Evolutionary conservation across 2,797 vertebrate genomes (phyloP), one percentile per base, ranked within the genome.

Genomic region (Arrhamphus sclerolepis): DNA sequence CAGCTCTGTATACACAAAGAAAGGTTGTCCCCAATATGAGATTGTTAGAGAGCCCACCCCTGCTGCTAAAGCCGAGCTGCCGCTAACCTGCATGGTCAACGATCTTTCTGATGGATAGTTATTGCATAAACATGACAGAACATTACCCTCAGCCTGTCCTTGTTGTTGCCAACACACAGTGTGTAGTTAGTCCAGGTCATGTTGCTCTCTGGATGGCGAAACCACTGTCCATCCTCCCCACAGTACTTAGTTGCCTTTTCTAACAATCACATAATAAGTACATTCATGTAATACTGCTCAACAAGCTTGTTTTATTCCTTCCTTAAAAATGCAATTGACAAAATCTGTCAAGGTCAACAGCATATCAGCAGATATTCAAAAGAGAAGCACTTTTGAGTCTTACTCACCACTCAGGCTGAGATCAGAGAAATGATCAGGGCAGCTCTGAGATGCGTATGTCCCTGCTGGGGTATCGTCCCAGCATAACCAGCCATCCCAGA

Each of bases 401-500:
- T 1, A 22, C 38, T 64, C 91, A 98, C 97, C 96, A 46, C 92
- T 86, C 56, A 92, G 80, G 70, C 96, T 94, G 7, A 96, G 94
- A 77, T 97, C 95, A 5, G 86, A 85, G 70, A 96, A 95, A 80
- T 96, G 95, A 78, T 94, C 92, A 0, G 96, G 97, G 53, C 97
- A 98, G 63, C 91, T 90, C 81, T 97, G 96, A 20, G 87, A 85
- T 6, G 89, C 78, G 0, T 82, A 47, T 0, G 72, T 91, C 59
- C 95, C 95, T 17, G 93, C 95, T 0, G 92, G 92, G 0, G 97
- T 94, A 34, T 98, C 94, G 0, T 96, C 94, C 97, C 97, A 98
- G 78, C 97, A 98, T 47, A 97, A 54, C 95, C 95, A 97, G 19
- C 97, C 97, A 0, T 98, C 97, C 97, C 97, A 98, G 0, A 93